A percentile compares a stretch with the other conserved stretches of the same genome.
These are phyloP conservation scores for Eurystomus gularis DNA, from an alignment of 2,113 vertebrate species.

Conservation along the genomic window DNA sequence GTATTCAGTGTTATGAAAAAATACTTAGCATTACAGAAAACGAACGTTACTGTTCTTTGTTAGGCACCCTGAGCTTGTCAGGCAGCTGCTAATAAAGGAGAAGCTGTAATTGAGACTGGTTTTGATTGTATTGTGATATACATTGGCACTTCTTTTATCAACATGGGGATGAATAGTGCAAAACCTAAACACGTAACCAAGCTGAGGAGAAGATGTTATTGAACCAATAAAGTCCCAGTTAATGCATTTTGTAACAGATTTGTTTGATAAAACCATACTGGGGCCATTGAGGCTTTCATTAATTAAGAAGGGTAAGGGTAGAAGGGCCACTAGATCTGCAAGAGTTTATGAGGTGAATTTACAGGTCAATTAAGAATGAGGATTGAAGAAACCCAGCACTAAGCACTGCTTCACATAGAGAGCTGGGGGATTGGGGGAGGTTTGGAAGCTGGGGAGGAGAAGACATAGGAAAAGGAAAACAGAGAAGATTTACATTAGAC, in stretches of 20 bases:
- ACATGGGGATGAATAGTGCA: not conserved
- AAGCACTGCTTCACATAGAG: not conserved
- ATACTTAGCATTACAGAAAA: too few species aligned
- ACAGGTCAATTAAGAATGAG: not conserved
- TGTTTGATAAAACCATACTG: not conserved
- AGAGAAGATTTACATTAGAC: not conserved
- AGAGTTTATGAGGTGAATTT: not conserved
- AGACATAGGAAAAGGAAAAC: not conserved
- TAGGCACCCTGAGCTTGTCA: not conserved
- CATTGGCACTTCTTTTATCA: not conserved
- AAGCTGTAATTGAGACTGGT: not conserved
- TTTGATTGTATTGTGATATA: not conserved
- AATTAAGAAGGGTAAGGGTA: conserved; percentile 12
- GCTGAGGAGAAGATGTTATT: not conserved
- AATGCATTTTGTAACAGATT: not conserved
- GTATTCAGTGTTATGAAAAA: not conserved
- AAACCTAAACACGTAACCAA: not conserved
- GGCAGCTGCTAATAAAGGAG: not conserved
- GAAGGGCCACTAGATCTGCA: not conserved
- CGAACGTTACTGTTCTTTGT: not conserved
- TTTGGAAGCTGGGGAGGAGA: not conserved
- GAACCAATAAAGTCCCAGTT: not conserved
- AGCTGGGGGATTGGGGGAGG: not conserved
- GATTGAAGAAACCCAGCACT: not conserved
- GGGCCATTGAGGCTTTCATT: not conserved